Conservation (phyloP, 2,797 vertebrate genomes). For the Phalloptychus januarius region DNA sequence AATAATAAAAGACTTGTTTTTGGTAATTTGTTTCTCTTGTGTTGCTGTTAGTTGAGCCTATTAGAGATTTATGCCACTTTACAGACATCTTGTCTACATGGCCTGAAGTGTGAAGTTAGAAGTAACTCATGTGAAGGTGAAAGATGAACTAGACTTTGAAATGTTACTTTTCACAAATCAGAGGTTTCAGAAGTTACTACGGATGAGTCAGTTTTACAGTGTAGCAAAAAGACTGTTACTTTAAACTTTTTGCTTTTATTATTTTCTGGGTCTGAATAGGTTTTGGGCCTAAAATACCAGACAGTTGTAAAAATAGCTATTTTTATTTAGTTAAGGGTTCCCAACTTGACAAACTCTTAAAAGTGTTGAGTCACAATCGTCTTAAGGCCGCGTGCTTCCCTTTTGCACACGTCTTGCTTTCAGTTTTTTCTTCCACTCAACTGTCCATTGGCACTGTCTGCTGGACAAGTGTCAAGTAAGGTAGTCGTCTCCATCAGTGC, state of each 20-base stretch:
- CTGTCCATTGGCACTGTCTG: neutral
- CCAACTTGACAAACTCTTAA: neutral
- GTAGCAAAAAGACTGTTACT: neutral
- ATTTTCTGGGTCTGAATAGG: neutral
- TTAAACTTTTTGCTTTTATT: neutral
- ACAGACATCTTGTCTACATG: neutral
- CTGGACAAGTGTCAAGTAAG: neutral
- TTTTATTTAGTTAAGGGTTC: neutral
- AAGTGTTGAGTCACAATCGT: neutral
- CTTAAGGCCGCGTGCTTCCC: neutral
- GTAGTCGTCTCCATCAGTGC: neutral
- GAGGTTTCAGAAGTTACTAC: neutral
- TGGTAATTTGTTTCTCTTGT: constrained; percentile 22
- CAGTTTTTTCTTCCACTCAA: neutral
- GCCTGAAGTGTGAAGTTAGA: neutral
- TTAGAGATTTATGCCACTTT: neutral
- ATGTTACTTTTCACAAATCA: neutral
- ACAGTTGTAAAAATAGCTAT: neutral
- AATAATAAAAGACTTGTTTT: constrained; percentile 69
- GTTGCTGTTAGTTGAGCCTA: constrained; percentile 5
- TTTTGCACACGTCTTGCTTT: neutral
- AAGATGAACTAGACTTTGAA: neutral
- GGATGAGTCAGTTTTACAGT: neutral
- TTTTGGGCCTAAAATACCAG: neutral
- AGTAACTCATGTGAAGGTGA: neutral